Evolutionary conservation across 2,797 vertebrate genomes (phyloP), one percentile per base, ranked within the genome.

Genomic region (Molossus alvarezi): DNA sequence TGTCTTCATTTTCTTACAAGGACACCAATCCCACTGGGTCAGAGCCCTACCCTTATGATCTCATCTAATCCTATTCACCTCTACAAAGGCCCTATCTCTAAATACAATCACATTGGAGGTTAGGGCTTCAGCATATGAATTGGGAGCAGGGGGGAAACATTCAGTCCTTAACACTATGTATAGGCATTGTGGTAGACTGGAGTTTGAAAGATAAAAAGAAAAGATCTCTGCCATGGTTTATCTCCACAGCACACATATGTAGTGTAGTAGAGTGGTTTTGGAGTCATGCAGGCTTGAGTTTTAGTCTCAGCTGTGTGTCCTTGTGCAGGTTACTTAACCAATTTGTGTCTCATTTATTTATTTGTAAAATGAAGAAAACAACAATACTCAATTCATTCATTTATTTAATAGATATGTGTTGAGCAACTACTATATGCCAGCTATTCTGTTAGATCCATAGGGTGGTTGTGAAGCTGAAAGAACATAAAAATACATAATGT

Each of bases 311-410:
- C 29, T 92, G 18, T 88, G 45, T 96, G 57, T 83, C n/a, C 53
- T 79, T 93, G 72, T 75, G 13, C 23, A 92, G 79, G 13, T 75
- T 33, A 20, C 37, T 86, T 73, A 85, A 71, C 37, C 37, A 86
- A 37, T 72, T 60, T 91, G 29, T 79, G n/a, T 18, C 57, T 87
- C 41, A 67, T 87, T 82, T 76, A 13, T 58, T 87, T 79, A 80
- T 90, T 67, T 90, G 62, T 87, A 84, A 95, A 94, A 27, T 75
- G 75, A 82, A 75, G 29, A 11, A 89, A 81, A 67, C n/a, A 94
- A 88, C 13, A 94, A 8, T 57, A 75, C 51, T 41, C 86, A 88
- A 80, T 71, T 9, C 12, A 69, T 77, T 91, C 41, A 86, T 48
- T 87, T 62, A 81, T 65, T 88, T 91, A 72, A 69, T 79, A 73